A percentile compares a stretch with the other conserved stretches of the same genome.
These are phyloP conservation scores for Stigmatopora argus DNA, from an alignment of 2,113 vertebrate genomes.

Conservation along the genomic window DNA sequence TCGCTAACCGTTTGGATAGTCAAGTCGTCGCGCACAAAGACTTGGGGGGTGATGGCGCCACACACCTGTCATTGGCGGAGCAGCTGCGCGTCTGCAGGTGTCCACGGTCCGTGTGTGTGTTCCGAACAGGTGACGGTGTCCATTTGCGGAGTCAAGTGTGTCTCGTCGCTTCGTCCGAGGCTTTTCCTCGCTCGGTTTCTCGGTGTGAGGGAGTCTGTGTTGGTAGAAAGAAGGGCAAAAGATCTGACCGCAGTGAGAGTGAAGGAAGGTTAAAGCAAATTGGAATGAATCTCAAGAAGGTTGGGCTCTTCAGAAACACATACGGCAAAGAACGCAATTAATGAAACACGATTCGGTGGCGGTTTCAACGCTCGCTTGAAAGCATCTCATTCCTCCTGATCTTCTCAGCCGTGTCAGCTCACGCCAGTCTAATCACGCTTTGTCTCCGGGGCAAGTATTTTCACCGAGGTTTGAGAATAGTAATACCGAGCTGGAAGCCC, in stretches of 20 bases:
- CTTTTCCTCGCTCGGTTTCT: constrained; percentile 24
- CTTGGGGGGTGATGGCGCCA: constrained; percentile 23
- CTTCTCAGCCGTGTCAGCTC: constrained; percentile 40
- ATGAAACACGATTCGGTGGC: constrained; percentile 25
- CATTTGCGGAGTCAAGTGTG: constrained; percentile 41
- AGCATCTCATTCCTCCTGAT: constrained; percentile 18
- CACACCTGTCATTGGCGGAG: constrained; percentile 43
- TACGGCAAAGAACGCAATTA: constrained; percentile 24
- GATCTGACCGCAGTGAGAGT: constrained; percentile 6
- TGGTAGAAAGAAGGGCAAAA: constrained; percentile 17
- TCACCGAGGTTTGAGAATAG: constrained; percentile 50
- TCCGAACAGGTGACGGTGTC: constrained; percentile 47
- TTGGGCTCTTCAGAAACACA: constrained; percentile 23
- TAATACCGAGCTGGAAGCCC: constrained; percentile 35
- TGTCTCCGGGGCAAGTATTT: constrained; percentile 39
- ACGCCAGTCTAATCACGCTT: constrained; percentile 6
- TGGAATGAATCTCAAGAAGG: constrained; percentile 13
- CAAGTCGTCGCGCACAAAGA: constrained; percentile 27
- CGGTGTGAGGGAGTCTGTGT: constrained; percentile 17
- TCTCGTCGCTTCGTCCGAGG: constrained; percentile 24
- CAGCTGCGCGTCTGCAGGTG: constrained; percentile 46
- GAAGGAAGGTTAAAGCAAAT: constrained; percentile 27
- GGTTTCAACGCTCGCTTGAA: constrained; percentile 10
- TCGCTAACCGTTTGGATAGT: not conserved
- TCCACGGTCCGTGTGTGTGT: constrained; percentile 24